phyloP scores from a whole-genome alignment of 2,888 invertebrate genomes.

The Tetanocera ferruginea region DNA sequence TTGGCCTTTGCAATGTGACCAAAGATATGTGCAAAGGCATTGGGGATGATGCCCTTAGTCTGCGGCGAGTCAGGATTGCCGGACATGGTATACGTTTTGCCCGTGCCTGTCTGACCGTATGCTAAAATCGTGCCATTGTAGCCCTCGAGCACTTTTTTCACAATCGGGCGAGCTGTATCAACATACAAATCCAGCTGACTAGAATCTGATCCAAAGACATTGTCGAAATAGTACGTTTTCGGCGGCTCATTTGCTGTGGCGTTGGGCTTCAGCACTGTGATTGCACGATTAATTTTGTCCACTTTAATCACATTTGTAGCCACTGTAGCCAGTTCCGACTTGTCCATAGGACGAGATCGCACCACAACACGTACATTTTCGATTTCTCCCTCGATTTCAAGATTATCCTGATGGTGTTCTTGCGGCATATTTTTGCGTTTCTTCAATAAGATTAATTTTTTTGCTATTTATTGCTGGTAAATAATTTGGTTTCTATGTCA shows the following conservation, averaged over 20 bases:
- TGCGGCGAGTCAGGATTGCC: slow-evolving; percentile 90
- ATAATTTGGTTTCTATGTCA: not conserved
- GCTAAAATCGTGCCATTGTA: slow-evolving; percentile 96
- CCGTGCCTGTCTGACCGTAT: slow-evolving; percentile 95
- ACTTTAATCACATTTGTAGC: slow-evolving; percentile 82
- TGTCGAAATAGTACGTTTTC: slow-evolving; percentile 94
- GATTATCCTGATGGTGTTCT: slow-evolving; percentile 61
- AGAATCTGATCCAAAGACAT: slow-evolving; percentile 89
- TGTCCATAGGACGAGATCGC: slow-evolving; percentile 92
- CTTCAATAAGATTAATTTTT: not conserved
- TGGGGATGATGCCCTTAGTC: slow-evolving; percentile 95
- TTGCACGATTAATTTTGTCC: slow-evolving; percentile 81
- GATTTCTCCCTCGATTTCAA: slow-evolving; percentile 77
- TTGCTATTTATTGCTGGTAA: not conserved
- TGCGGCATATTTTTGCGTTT: slow-evolving; percentile 54
- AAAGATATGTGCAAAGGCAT: slow-evolving; percentile 99
- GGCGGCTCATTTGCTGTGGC: slow-evolving; percentile 81
- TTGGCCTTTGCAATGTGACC: slow-evolving; percentile 95
- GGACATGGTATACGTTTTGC: slow-evolving; percentile 99
- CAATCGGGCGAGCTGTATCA: slow-evolving; percentile 95
- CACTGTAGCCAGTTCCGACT: slow-evolving; percentile 82
- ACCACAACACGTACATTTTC: slow-evolving; percentile 98
- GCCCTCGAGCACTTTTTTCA: slow-evolving; percentile 95
- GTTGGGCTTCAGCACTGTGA: slow-evolving; percentile 83
- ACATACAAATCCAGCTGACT: slow-evolving; percentile 92